Conservation (phyloP, 1,140 invertebrate genomes). For the Penaeus indicus region DNA sequence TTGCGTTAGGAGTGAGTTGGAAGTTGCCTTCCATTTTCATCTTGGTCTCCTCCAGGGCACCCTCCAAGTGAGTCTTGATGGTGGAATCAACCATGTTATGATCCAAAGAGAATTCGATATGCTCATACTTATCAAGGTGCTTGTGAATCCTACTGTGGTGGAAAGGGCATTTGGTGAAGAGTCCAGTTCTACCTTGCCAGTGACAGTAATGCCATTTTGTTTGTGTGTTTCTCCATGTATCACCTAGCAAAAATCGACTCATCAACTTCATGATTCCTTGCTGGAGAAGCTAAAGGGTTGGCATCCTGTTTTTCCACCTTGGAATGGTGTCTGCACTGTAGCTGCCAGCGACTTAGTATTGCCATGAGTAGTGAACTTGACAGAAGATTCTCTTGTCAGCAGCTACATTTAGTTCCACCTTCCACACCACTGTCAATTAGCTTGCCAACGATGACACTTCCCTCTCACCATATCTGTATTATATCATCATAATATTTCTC, state of each 20-base stretch:
- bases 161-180: slow-evolving; percentile 12
- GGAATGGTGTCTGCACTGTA: slow-evolving; percentile 47
- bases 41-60: slow-evolving; percentile 44
- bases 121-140: slow-evolving; percentile 35
- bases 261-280: slow-evolving; percentile 32
- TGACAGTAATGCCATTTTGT: slow-evolving; percentile 30
- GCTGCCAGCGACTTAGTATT: slow-evolving; percentile 29
- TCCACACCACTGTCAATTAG: slow-evolving; percentile 28
- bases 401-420: slow-evolving; percentile 31
- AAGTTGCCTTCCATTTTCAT: slow-evolving; percentile 43
- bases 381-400: slow-evolving; percentile 22
- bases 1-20: slow-evolving; percentile 23
- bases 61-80: slow-evolving; percentile 36
- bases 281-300: slow-evolving; percentile 23
- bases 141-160: slow-evolving; percentile 36
- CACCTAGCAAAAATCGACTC: slow-evolving; percentile 21
- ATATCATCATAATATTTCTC: no score
- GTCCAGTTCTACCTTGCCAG: slow-evolving; percentile 27
- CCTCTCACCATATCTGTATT: slow-evolving; percentile 26
- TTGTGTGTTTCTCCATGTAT: slow-evolving; percentile 55
- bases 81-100: slow-evolving; percentile 39
- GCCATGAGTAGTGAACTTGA: slow-evolving; percentile 36
- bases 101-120: slow-evolving; percentile 21
- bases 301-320: slow-evolving; percentile 49
- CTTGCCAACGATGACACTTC: not conserved